Evolutionary conservation across 53 echinoderm and acorn worm species (phyloP).

Genomic region (Holothuria scabra): DNA sequence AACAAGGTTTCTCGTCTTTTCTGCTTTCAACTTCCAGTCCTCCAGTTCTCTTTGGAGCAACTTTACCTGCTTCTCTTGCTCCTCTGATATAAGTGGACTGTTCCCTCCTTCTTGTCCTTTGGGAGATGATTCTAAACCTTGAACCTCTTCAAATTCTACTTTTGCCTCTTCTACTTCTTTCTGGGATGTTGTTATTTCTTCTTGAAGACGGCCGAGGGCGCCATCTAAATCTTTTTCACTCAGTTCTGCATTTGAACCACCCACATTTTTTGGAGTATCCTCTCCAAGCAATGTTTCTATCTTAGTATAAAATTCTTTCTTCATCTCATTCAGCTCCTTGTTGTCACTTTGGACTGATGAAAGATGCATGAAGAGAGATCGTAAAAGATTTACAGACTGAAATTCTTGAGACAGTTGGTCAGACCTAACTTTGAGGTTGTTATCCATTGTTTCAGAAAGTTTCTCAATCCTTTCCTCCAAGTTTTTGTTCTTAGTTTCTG

Average conservation of each 20-base stretch:
- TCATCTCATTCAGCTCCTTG: constrained; percentile 35
- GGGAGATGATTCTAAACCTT: not conserved
- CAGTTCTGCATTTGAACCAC: not conserved
- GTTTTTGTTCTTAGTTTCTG: constrained; percentile 75
- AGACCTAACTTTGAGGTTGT: constrained; percentile 24
- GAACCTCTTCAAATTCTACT: constrained; percentile 6
- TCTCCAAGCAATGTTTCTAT: constrained; percentile 28
- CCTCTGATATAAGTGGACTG: not conserved
- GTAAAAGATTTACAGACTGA: constrained; percentile 17
- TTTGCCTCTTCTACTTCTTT: constrained; percentile 26
- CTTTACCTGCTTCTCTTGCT: not conserved
- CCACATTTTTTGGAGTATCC: not conserved
- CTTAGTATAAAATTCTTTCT: constrained; percentile 27
- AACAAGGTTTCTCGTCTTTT: constrained; percentile 25
- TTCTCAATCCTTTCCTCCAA: constrained; percentile 80
- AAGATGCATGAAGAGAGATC: constrained; percentile 25
- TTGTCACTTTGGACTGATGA: constrained; percentile 31
- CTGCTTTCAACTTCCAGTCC: constrained; percentile 37
- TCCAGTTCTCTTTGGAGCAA: not conserved
- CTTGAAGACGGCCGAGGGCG: constrained; percentile 14
- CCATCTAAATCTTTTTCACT: not conserved
- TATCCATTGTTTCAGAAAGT: constrained; percentile 62
- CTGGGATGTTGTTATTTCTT: constrained; percentile 12
- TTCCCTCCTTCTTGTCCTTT: not conserved
- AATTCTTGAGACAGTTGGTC: constrained; percentile 34